Conservation (phyloP, 2,797 vertebrate species). For the Pangasius larnaudii region DNA sequence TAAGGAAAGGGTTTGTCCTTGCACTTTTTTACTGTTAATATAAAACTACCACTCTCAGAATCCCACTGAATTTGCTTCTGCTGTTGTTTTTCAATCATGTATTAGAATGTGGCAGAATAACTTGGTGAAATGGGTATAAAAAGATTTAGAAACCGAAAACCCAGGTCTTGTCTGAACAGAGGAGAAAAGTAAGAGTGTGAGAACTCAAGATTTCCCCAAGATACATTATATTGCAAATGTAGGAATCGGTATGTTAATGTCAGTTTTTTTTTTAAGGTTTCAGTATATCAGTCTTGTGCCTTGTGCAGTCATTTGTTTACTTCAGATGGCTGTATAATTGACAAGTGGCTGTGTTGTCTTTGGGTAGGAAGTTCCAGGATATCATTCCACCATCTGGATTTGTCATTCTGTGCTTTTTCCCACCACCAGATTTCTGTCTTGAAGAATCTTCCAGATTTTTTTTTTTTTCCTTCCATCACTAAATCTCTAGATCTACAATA, state of each 20-base stretch:
- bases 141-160: not conserved
- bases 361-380: constrained; percentile 15
- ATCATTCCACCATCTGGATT: constrained; percentile 30
- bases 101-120: not conserved
- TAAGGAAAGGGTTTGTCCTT: not conserved
- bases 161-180: not conserved
- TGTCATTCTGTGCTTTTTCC: constrained; percentile 3
- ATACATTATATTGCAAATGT: not conserved
- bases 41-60: not conserved
- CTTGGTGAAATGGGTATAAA: not conserved
- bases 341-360: constrained; percentile 19
- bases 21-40: not conserved
- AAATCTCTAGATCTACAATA: constrained; percentile 23
- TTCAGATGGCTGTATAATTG: constrained; percentile 9
- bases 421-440: constrained; percentile 27
- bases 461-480: not conserved
- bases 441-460: constrained; percentile 13
- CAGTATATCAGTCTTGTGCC: not conserved
- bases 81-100: not conserved
- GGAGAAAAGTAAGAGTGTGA: not conserved
- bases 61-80: not conserved
- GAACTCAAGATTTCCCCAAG: not conserved
- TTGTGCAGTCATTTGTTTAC: not conserved
- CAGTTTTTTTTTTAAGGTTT: not conserved
- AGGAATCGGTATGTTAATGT: not conserved